Percentiles rank a stretch among this genome's conserved stretches.
Evolutionary conservation across 2,888 invertebrate genomes (phyloP).

Genomic region (Parelbella ahira): DNA sequence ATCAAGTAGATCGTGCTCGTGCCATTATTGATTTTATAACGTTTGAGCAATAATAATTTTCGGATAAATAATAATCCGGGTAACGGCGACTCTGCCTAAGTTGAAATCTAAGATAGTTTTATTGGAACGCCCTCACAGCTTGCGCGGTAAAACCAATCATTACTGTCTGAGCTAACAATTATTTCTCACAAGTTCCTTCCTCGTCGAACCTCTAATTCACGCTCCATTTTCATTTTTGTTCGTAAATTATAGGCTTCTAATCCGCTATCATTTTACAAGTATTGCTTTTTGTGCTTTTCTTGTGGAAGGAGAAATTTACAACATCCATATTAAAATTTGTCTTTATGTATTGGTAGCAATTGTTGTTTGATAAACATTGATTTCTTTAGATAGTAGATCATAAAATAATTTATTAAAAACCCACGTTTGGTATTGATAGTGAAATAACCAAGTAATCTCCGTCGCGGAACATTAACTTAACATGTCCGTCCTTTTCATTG

Average conservation of each 20-base stretch:
- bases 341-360: too few relatives aligned
- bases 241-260: constrained; percentile 44
- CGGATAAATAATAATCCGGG: constrained; percentile 27
- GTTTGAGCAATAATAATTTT: constrained; percentile 22
- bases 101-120: constrained; percentile 22
- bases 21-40: constrained; percentile 24
- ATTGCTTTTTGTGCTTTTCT: too few relatives aligned
- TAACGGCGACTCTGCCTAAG: constrained; percentile 30
- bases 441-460: too few relatives aligned
- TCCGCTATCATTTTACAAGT: constrained; percentile 45
- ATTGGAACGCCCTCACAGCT: constrained; percentile 42
- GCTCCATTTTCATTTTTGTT: constrained; percentile 48
- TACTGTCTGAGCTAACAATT: constrained; percentile 46
- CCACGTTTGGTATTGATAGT: too few relatives aligned
- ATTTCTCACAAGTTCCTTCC: constrained; percentile 48
- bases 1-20: constrained; percentile 25
- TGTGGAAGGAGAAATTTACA: too few relatives aligned
- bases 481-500: constrained; percentile 3
- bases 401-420: too few relatives aligned
- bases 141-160: constrained; percentile 43
- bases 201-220: constrained; percentile 37
- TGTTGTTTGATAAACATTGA: too few relatives aligned
- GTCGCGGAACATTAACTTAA: too few relatives aligned
- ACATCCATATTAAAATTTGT: too few relatives aligned
- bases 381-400: too few relatives aligned